Percentiles rank a stretch among this genome's conserved stretches.
Evolutionary conservation across 2,888 invertebrate species (phyloP).

Genomic region (Tetanocera ferruginea): DNA sequence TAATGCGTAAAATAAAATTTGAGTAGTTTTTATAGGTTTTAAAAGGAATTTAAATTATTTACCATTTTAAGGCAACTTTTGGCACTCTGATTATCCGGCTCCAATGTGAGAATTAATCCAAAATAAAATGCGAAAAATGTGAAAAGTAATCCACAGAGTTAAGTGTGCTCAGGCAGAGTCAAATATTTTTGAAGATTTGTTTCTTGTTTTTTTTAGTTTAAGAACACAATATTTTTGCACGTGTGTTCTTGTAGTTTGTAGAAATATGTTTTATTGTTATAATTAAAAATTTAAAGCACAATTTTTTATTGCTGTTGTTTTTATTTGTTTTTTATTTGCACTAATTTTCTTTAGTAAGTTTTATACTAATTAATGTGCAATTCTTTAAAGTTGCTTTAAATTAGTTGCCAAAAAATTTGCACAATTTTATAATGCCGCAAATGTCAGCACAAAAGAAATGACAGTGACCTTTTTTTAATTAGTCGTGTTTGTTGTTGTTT

Average conservation of each 20-base stretch:
- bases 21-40: background rate
- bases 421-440: background rate
- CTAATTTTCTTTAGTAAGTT: background rate
- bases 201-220: too few relatives aligned
- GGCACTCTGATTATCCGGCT: background rate
- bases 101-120: constrained; percentile 3
- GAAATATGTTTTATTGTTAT: too few relatives aligned
- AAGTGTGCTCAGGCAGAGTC: too few relatives aligned
- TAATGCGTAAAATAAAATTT: background rate
- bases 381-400: background rate
- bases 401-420: too few relatives aligned
- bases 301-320: background rate
- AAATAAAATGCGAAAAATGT: background rate
- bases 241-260: too few relatives aligned
- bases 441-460: background rate
- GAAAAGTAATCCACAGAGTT: background rate
- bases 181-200: too few relatives aligned
- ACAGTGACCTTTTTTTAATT: background rate
- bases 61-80: constrained; percentile 15
- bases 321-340: background rate
- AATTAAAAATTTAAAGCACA: background rate
- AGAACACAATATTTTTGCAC: too few relatives aligned
- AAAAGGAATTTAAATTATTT: background rate
- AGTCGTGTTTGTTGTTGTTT: background rate
- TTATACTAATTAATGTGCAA: background rate